Base-by-base conservation (phyloP, 2,113 vertebrate genomes). In the Oncorhynchus keta region DNA sequence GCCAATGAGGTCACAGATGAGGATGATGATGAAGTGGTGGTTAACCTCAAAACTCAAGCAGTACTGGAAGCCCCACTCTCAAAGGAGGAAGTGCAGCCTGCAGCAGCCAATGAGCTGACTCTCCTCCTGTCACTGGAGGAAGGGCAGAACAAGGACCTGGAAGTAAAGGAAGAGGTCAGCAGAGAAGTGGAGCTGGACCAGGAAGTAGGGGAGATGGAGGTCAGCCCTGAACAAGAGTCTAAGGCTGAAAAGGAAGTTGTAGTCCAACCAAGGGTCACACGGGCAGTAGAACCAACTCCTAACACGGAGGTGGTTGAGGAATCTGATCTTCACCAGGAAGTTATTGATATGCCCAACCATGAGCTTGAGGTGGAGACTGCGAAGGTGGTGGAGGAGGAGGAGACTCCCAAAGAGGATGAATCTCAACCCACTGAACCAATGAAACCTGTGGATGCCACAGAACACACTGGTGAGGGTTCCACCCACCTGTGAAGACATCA, bases 1-100 rank as follows among this genome's bases (percentile, higher is more conserved):
- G 85, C 82, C 64, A 77, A 86, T 70, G 86, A 87, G 12, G 87
- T 93, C 18, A 86, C 91, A 35, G 93, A 94, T 69, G 89, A 93
- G 7, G 39, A 45, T 2, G 39, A 45, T 9, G 9, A 45, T 2
- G 39, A 45, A 11, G 39, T 45, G 39, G 87, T 90, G 0, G 3
- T 93, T 48, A 90, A 88, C 74, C 79, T 88, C 24, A 82, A 78
- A 70, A 55, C 22, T 7, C 67, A 30, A 5, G 22, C 62, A 71
- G 81, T 83, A 71, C 57, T 62, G 13, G 55, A 73, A 3, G 73
- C 49, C 49, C 39, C 2, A 9, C 39, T 45, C 2, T 12, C 39
- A 45, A 11, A 11, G 39, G 39, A 45, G 39, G 1, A 45, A 45
- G 39, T 45, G 39, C 39, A 45, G 39, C 39, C 39, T 45, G 39